Conservation (phyloP, 2,113 vertebrate genomes). For the Megaleporinus macrocephalus region DNA sequence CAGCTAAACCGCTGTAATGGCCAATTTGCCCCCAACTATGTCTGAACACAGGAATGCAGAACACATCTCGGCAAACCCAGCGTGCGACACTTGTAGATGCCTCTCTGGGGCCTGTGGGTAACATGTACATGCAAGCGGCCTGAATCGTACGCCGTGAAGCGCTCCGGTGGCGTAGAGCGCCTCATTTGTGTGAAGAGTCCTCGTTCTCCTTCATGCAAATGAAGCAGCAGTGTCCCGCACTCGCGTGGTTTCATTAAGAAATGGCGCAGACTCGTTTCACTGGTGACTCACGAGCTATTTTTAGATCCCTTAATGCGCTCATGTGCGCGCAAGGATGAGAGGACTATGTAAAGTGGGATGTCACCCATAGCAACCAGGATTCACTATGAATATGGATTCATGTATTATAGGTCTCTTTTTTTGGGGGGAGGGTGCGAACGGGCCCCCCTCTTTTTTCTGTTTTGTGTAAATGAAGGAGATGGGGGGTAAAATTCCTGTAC, state of each 20-base stretch:
- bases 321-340: neutral
- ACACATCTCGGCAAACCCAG: neutral
- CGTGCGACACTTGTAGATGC: neutral
- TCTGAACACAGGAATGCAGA: neutral
- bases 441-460: neutral
- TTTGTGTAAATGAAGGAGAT: neutral
- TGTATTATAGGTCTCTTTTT: neutral
- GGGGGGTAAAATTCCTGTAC: neutral
- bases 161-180: neutral
- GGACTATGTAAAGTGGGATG: constrained; percentile 27
- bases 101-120: neutral
- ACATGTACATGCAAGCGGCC: neutral
- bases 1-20: neutral
- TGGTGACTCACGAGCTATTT: constrained; percentile 46
- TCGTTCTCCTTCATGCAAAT: constrained; percentile 21
- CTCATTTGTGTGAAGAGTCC: neutral
- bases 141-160: neutral
- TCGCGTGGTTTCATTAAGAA: constrained; percentile 48
- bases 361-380: constrained; percentile 43
- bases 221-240: neutral
- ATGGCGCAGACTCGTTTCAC: constrained; percentile 24
- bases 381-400: neutral
- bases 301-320: constrained; percentile 16
- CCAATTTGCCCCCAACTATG: neutral
- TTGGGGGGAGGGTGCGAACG: neutral